Percentiles rank a stretch among this genome's conserved stretches.
phyloP scores from a whole-genome alignment of 2,113 vertebrate species.

The Elanoides forficatus region DNA sequence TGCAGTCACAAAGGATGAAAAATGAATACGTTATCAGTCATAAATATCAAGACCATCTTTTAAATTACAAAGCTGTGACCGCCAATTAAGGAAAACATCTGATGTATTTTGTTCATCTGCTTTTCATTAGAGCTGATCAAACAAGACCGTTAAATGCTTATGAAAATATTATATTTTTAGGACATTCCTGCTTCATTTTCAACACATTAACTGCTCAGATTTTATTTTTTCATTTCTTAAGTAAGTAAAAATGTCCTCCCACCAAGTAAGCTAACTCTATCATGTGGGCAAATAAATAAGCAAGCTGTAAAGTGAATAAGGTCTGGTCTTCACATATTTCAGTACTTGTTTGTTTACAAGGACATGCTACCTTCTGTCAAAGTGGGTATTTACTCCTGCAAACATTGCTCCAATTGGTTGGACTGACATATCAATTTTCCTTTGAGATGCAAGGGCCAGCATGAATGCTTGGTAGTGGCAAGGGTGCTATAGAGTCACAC shows the following conservation, averaged over 20 bases:
- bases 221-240: background rate
- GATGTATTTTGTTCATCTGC: background rate
- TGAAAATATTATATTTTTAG: background rate
- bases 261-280: background rate
- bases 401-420: background rate
- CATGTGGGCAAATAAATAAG: background rate
- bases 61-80: background rate
- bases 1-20: background rate
- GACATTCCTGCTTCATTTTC: background rate
- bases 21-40: background rate
- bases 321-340: background rate
- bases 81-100: background rate
- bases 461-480: background rate
- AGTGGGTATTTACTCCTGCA: background rate
- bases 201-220: background rate
- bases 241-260: background rate
- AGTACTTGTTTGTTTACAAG: background rate
- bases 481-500: background rate
- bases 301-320: background rate
- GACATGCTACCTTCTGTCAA: background rate
- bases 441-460: background rate
- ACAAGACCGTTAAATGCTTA: background rate
- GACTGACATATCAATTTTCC: background rate
- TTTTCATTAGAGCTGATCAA: slow-evolving; percentile 17
- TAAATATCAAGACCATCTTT: background rate